A percentile compares a stretch with the other conserved stretches of the same genome.
phyloP scores from a whole-genome alignment of 2,797 vertebrate species.

The Odontamblyopus rebecca region DNA sequence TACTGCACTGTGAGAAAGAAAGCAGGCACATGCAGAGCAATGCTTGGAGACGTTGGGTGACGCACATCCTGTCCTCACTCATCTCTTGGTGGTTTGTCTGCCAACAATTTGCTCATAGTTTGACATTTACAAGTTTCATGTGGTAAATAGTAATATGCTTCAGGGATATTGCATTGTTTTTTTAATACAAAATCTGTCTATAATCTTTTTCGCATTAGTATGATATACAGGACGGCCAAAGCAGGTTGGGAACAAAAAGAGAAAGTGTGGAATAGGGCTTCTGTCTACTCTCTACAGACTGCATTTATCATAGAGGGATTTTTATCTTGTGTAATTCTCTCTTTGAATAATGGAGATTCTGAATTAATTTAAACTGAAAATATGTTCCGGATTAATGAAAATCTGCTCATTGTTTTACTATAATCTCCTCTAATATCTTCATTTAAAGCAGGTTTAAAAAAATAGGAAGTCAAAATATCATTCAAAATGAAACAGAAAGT shows the following conservation, averaged over 20 bases:
- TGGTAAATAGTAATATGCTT: conserved; percentile 6
- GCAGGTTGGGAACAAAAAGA: conserved; percentile 38
- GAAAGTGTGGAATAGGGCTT: conserved; percentile 39
- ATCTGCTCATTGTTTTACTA: conserved; percentile 32
- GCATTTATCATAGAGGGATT: conserved; percentile 57
- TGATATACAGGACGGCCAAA: conserved; percentile 19
- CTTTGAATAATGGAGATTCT: conserved; percentile 63
- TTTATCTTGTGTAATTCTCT: conserved; percentile 49
- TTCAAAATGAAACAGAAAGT: conserved; percentile 9
- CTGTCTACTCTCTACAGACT: conserved; percentile 44
- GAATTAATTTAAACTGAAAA: conserved; percentile 61
- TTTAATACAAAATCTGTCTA: conserved; percentile 25
- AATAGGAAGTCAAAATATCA: neutral
- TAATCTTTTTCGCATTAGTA: conserved; percentile 20
- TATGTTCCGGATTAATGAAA: conserved; percentile 53
- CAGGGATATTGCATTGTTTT: conserved; percentile 13
- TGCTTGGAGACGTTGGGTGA: conserved; percentile 47
- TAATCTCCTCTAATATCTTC: conserved; percentile 22
- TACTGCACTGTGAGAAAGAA: neutral
- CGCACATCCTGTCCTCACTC: conserved; percentile 57
- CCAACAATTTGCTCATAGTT: neutral
- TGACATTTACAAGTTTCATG: conserved; percentile 7
- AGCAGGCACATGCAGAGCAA: conserved; percentile 11
- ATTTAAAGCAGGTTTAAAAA: conserved; percentile 13
- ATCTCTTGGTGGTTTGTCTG: conserved; percentile 48